Base-by-base conservation (phyloP, 2,888 invertebrate genomes). In the Agonum fuliginosum region DNA sequence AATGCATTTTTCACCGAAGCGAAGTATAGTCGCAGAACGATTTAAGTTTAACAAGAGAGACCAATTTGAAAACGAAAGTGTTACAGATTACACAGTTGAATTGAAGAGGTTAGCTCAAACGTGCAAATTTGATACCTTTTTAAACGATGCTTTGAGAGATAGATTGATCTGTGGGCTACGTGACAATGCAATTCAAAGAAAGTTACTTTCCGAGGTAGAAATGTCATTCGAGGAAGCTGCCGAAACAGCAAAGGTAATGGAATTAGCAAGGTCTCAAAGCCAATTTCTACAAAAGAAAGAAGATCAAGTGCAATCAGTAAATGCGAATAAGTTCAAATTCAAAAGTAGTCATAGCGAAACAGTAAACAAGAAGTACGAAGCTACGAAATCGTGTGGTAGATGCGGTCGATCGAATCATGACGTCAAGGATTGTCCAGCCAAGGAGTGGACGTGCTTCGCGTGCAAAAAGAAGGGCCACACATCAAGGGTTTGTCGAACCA, bases 71-170 rank as follows among this genome's bases (percentile, higher is more conserved):
- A 41, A 78, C 77, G 81, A 81, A 58, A 74, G 76, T 2, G 75
- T 81, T 8, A 48, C 62, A 6, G 79, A 79, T 8, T 81, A 79
- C 69, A 70, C 79, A 3, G 78, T 81, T 6, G 80, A 78, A 30
- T 48, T 84, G 19, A 83, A 80, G 69, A 80, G 76, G 4, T 24
- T 81, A n/a, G 81, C 83, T 4, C 78, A 80, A 43, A 54, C 37
- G 4, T 83, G 83, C 78, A 67, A 81, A 10, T 83, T 83, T 71
- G 79, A 78, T 6, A 24, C 71, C 1, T 83, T 81, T 80, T 69
- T 82, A 19, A 79, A 81, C 5, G 79, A 83, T 37, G 81, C 80
- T 0, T 30, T 81, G 20, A 62, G 79, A 4, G 80, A 81, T 54
- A 73, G 79, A 73, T 74, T 83, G 1, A 81, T 83, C 0, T 81